These are phyloP conservation scores for Amphilophus citrinellus DNA, from an alignment of 2,113 vertebrate genomes.

Conservation along the genomic window DNA sequence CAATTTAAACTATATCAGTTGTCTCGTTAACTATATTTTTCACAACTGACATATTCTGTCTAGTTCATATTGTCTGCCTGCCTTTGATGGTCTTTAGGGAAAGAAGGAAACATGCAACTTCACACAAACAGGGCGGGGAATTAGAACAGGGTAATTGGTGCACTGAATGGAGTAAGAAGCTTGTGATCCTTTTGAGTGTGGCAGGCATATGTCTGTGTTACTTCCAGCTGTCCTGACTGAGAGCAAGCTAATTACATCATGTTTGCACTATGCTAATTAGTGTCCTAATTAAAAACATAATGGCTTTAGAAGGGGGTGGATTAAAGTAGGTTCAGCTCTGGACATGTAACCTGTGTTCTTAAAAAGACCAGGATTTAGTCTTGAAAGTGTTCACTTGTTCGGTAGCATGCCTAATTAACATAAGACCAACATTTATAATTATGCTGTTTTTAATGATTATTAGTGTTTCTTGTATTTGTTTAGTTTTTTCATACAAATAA, in stretches of 20 bases:
- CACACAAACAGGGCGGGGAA: constrained; percentile 29
- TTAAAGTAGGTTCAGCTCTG: not conserved
- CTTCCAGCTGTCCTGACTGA: constrained; percentile 62
- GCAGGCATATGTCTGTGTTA: constrained; percentile 64
- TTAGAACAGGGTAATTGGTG: constrained; percentile 70
- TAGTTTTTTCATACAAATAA: not conserved
- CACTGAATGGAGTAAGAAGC: constrained; percentile 49
- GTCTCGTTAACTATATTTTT: constrained; percentile 13
- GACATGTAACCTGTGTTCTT: constrained; percentile 37
- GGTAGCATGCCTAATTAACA: not conserved
- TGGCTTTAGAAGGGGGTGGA: constrained; percentile 26
- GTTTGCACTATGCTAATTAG: constrained; percentile 72
- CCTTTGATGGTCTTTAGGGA: constrained; percentile 14
- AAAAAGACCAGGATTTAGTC: not conserved
- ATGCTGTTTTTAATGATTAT: not conserved
- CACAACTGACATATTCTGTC: not conserved
- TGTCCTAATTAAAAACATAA: constrained; percentile 66
- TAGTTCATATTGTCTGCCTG: not conserved
- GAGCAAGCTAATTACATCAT: constrained; percentile 71
- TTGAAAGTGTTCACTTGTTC: not conserved
- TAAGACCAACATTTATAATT: not conserved
- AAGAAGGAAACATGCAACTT: constrained; percentile 18
- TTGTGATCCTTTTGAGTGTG: constrained; percentile 44
- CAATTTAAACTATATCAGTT: not conserved
- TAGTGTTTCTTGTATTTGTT: not conserved